Evolutionary conservation across 2,113 vertebrate species (phyloP).

Genomic region (Archilochus colubris): DNA sequence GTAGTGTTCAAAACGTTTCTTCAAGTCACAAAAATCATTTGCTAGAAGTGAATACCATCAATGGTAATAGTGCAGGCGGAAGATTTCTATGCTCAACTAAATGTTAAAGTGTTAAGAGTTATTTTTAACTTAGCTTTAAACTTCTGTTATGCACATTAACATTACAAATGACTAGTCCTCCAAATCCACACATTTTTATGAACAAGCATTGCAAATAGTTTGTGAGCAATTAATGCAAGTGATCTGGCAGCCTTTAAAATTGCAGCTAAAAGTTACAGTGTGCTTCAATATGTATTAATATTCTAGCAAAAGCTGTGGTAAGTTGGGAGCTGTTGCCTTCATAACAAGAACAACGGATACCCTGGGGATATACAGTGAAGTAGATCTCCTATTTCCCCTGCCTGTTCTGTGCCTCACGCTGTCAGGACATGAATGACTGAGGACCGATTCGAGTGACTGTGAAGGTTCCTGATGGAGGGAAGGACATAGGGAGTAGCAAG

Average conservation of each 20-base stretch:
- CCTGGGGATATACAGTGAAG: slow-evolving; percentile 47
- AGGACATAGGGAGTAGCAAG: slow-evolving; percentile 32
- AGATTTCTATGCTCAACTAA: neutral
- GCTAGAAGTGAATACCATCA: neutral
- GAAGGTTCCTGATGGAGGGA: slow-evolving; percentile 40
- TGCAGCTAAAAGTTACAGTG: neutral
- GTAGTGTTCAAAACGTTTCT: neutral
- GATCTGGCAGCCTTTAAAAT: slow-evolving; percentile 32
- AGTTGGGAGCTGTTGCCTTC: neutral
- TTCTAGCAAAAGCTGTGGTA: neutral
- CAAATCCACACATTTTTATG: neutral
- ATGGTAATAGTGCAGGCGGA: neutral
- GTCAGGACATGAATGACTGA: slow-evolving; percentile 16
- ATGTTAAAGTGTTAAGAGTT: neutral
- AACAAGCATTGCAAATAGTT: neutral
- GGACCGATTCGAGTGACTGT: slow-evolving; percentile 14
- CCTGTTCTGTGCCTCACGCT: slow-evolving; percentile 34
- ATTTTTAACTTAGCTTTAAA: slow-evolving; percentile 35
- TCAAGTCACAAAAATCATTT: neutral
- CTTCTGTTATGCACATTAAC: neutral
- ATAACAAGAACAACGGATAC: slow-evolving; percentile 20
- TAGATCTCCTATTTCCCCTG: slow-evolving; percentile 53
- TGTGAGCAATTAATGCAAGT: neutral
- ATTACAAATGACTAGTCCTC: neutral
- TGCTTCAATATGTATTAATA: neutral